Percentiles rank a stretch among this genome's conserved stretches.
Evolutionary conservation across 2,113 vertebrate genomes (phyloP).

Genomic region (Lepus americanus): DNA sequence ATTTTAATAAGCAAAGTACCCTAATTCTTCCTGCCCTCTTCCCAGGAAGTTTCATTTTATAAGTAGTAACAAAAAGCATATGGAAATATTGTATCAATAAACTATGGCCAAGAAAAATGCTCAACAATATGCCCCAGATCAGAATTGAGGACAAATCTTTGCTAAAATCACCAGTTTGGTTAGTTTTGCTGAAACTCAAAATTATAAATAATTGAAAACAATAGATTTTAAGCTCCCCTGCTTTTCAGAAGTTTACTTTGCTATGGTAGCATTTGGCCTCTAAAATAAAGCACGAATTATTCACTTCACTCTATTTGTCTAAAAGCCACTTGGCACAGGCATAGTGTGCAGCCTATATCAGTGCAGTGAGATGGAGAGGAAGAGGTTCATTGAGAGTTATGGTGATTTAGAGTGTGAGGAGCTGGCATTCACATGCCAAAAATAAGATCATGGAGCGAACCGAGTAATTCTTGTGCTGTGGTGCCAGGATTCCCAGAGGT

Average conservation of each 20-base stretch:
- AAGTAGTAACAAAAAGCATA: neutral
- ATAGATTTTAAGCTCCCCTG: neutral
- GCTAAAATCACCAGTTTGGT: neutral
- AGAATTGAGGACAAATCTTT: neutral
- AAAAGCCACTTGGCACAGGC: neutral
- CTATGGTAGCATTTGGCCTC: neutral
- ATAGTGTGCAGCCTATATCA: neutral
- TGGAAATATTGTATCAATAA: neutral
- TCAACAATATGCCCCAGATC: neutral
- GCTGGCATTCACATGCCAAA: neutral
- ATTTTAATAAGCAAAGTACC: neutral
- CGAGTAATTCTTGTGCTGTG: neutral
- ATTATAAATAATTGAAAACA: neutral
- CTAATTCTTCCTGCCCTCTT: neutral
- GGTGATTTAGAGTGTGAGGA: neutral
- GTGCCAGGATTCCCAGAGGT: neutral
- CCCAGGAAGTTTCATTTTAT: neutral
- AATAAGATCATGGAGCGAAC: neutral
- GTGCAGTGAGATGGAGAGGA: neutral
- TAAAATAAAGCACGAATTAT: neutral
- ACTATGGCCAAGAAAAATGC: neutral
- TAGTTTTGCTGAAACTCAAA: neutral
- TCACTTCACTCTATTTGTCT: neutral
- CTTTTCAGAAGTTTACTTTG: neutral
- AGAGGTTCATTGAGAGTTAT: neutral